Evolutionary conservation across 1,140 invertebrate genomes (phyloP).

Genomic region (Bombus pyrosoma): DNA sequence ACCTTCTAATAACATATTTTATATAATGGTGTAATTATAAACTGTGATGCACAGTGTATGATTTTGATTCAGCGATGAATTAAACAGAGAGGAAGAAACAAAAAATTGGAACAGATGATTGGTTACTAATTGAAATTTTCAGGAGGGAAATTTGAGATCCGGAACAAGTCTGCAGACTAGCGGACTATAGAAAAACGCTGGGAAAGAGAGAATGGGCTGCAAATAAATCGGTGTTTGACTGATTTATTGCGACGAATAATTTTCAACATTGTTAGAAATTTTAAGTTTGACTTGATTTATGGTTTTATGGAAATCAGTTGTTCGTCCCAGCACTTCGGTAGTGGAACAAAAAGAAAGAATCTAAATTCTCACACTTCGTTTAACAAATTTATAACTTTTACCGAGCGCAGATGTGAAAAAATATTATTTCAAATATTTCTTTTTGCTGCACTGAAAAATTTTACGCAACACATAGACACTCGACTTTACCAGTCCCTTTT

Average conservation of each 20-base stretch:
- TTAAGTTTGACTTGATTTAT: background rate
- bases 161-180: background rate
- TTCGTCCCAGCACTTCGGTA: background rate
- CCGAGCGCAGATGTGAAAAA: too few relatives aligned
- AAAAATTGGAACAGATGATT: background rate
- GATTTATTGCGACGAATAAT: background rate
- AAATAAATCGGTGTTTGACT: background rate
- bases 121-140: background rate
- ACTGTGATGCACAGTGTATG: too few relatives aligned
- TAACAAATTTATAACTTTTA: background rate
- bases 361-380: background rate
- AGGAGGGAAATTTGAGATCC: background rate
- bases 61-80: too few relatives aligned
- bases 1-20: too few relatives aligned
- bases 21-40: too few relatives aligned
- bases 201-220: background rate
- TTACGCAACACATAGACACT: background rate
- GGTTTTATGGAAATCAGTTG: background rate
- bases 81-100: background rate
- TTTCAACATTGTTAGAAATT: constrained; percentile 3
- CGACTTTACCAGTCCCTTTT: background rate
- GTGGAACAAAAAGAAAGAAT: background rate
- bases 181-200: background rate
- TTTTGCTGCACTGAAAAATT: background rate
- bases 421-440: background rate